Conservation (phyloP, 2,888 invertebrate genomes). For the Agonopterix subpropinquella region DNA sequence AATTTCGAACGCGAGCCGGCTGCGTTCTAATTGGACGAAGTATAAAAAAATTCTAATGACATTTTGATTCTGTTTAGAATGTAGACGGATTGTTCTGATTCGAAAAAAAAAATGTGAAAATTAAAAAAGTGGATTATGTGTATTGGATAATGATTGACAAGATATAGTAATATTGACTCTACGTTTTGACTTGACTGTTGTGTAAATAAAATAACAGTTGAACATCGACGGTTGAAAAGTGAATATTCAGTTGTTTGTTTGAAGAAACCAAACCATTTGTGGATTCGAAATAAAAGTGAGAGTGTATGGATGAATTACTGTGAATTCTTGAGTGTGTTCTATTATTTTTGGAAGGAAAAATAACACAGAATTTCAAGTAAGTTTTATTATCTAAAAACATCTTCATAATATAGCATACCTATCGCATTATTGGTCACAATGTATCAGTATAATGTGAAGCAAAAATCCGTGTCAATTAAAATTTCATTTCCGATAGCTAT, state of each 20-base stretch:
- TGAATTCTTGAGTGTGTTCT: neutral
- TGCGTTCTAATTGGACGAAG: neutral
- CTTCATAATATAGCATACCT: too few relatives aligned
- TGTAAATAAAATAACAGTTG: constrained; percentile 4
- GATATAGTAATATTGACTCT: constrained; percentile 6
- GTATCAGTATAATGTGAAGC: too few relatives aligned
- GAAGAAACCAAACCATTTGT: neutral
- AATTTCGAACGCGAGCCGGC: constrained; percentile 2
- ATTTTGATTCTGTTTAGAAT: neutral
- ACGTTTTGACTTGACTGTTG: constrained; percentile 1
- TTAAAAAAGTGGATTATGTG: neutral
- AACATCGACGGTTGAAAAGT: constrained; percentile 1
- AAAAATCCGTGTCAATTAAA: too few relatives aligned
- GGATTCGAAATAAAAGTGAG: constrained; percentile 3
- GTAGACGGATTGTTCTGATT: neutral
- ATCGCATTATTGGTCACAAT: too few relatives aligned
- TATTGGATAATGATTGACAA: constrained; percentile 5
- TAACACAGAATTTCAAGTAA: neutral
- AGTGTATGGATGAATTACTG: constrained; percentile 5
- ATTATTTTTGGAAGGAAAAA: neutral
- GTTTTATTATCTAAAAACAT: neutral
- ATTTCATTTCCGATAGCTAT: too few relatives aligned
- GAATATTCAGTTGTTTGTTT: neutral
- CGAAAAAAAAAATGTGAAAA: neutral
- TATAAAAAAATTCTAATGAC: neutral